Conservation (phyloP, 2,797 vertebrate species). For the Diplodus puntazzo region DNA sequence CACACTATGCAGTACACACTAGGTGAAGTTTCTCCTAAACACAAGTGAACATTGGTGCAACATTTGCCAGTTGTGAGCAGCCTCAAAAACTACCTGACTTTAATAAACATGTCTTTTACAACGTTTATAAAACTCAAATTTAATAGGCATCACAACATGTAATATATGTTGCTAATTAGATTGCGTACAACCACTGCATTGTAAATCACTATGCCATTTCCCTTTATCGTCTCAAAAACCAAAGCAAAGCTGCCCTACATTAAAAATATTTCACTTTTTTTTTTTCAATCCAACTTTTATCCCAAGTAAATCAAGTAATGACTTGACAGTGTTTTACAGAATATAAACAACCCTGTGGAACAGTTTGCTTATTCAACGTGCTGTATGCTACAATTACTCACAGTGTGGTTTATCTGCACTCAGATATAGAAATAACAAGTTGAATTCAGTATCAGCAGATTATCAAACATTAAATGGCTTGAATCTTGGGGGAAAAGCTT, state of each 20-base stretch:
- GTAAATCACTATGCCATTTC: background rate
- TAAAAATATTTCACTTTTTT: background rate
- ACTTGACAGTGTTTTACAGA: too few relatives aligned
- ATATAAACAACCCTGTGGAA: background rate
- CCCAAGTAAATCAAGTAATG: too few relatives aligned
- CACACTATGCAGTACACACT: background rate
- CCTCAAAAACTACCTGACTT: background rate
- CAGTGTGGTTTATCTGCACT: background rate
- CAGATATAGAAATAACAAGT: background rate
- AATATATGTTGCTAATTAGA: background rate
- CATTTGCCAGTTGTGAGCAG: background rate
- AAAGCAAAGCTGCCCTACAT: background rate
- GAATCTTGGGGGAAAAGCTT: background rate
- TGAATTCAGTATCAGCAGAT: background rate
- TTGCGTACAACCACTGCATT: background rate
- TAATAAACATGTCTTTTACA: background rate
- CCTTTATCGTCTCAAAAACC: background rate
- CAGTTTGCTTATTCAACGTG: background rate
- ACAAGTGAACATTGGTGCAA: background rate
- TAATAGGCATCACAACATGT: background rate
- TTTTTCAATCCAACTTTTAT: background rate
- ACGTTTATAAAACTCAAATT: background rate
- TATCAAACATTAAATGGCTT: background rate
- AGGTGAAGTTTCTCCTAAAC: background rate
- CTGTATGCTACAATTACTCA: background rate